Percentiles rank a stretch among this genome's conserved stretches.
Evolutionary conservation across 2,888 invertebrate species (phyloP).

Genomic region (Bruchidius siliquastri): DNA sequence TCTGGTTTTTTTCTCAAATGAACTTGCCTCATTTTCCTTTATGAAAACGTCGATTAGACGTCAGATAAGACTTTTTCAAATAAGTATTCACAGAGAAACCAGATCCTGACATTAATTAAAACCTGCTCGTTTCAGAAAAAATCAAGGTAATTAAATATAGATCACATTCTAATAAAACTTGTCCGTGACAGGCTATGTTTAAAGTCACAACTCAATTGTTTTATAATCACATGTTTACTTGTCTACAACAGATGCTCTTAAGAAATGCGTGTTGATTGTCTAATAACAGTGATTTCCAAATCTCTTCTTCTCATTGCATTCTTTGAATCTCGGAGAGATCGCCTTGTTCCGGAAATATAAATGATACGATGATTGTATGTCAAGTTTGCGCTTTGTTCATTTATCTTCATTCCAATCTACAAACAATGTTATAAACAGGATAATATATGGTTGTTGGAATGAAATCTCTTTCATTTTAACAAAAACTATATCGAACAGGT

Average conservation of each 20-base stretch:
- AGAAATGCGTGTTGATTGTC: background rate
- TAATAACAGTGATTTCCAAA: background rate
- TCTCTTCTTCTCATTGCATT: background rate
- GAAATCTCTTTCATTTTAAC: background rate
- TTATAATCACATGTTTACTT: background rate
- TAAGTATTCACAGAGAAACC: background rate
- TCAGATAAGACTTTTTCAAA: background rate
- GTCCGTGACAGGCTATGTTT: background rate
- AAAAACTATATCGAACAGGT: background rate
- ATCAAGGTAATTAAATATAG: background rate
- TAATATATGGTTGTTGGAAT: background rate
- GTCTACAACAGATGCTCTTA: background rate
- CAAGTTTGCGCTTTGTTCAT: background rate
- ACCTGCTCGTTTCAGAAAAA: background rate
- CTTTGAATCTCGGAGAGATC: background rate
- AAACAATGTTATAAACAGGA: background rate
- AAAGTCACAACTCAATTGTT: background rate
- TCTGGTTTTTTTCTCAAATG: background rate
- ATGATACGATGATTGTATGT: no score
- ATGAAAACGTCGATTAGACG: background rate
- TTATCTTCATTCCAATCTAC: background rate
- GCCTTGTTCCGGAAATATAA: background rate
- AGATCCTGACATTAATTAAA: background rate
- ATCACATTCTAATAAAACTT: background rate
- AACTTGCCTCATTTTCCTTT: background rate